Evolutionary conservation across 1,140 invertebrate genomes (phyloP), one percentile per base, ranked within the genome.

Genomic region (Cecropterus lyciades): DNA sequence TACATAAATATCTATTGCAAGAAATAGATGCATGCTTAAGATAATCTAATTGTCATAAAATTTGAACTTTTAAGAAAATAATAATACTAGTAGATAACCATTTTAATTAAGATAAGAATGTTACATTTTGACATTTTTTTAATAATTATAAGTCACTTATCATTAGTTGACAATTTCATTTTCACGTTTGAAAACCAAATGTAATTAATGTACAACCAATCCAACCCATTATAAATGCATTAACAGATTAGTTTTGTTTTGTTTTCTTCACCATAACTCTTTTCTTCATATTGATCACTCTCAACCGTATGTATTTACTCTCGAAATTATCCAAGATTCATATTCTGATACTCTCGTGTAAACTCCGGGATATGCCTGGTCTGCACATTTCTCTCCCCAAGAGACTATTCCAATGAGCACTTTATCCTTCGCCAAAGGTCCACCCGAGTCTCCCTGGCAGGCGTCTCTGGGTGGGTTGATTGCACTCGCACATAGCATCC

Each of bases 301-400:
- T 30, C 16, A 33, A 1, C 27, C 27, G 43, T 51, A 62, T 17
- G 30, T 15, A 24, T 46, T 62, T 6, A 62, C 59, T 16, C 17
- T 30, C 3, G 45, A 51, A 20, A 40, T 30, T 52, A 92, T 89
- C 92, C 92, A 93, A 1, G 68, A 52, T 11, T 72, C 71, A 52
- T 91, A 86, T 24, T 69, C 55, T 6, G 95, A 95, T 0, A 97
- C 94, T 69, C 95, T 94, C 0, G 96, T 97, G 79, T 97, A 97
- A 0, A 97, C 96, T 10, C 97, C 96, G 1, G 96, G 96, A 80
- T 94, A 96, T 1, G 93, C 91, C 0, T 93, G 80, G 40, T 95
- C 88, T 0, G 94, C 96, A 80, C 96, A 97, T 1, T 94, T 94
- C 70, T 93, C 91, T 2, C 96, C 96, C 93, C 94, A 96, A 0